A percentile compares a stretch with the other conserved stretches of the same genome.
Conservation (phyloP, 2,797 vertebrate species). For the Podarcis lilfordi region DNA sequence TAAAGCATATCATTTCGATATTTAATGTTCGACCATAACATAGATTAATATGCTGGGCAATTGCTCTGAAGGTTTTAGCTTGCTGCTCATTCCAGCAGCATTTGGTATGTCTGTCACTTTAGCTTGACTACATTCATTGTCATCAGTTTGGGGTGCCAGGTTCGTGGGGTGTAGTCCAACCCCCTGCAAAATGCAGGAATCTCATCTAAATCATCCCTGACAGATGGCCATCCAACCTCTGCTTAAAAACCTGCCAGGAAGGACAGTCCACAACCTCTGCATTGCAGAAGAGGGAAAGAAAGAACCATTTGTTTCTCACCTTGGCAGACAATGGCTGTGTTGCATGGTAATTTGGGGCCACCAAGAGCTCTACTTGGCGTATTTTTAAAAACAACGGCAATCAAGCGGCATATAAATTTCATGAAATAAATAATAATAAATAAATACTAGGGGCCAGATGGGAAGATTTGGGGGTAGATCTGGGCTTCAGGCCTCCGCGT, state of each 20-base stretch:
- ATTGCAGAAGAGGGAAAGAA: not conserved
- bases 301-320: not conserved
- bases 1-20: constrained; percentile 61
- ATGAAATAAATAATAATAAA: too few species aligned
- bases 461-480: not conserved
- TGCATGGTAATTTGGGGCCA: not conserved
- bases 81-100: not conserved
- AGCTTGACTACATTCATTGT: not conserved
- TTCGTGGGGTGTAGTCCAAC: not conserved
- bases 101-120: not conserved
- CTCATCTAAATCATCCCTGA: too few species aligned
- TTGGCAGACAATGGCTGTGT: too few species aligned
- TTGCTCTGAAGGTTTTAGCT: not conserved
- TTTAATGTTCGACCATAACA: constrained; percentile 62
- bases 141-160: not conserved
- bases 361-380: not conserved
- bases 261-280: too few species aligned
- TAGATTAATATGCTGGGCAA: not conserved
- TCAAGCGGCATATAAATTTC: too few species aligned
- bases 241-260: too few species aligned
- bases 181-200: too few species aligned
- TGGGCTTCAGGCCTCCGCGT: too few species aligned
- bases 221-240: too few species aligned
- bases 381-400: too few species aligned
- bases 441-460: not conserved